phyloP scores from a whole-genome alignment of 1,140 invertebrate species.

The Cecropterus lyciades region DNA sequence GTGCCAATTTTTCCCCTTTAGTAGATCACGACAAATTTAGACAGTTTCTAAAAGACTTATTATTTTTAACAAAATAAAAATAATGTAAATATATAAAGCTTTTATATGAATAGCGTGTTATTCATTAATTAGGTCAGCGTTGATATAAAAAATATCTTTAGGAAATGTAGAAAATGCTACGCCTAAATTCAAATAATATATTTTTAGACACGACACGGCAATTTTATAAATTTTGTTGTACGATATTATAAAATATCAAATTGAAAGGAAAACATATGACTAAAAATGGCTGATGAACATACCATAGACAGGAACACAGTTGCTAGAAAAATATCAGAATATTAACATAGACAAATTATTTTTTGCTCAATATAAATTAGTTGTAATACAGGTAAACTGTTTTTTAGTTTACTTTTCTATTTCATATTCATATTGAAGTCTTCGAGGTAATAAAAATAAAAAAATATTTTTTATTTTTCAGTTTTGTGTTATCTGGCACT shows the following conservation, averaged over 20 bases:
- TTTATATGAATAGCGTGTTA: neutral
- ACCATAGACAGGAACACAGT: conserved; percentile 66
- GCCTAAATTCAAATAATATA: conserved; percentile 57
- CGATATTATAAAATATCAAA: conserved; percentile 67
- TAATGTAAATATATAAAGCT: conserved; percentile 3
- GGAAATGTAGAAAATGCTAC: conserved; percentile 10
- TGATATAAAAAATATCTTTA: neutral
- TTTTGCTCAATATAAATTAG: neutral
- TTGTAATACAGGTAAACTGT: too few species aligned
- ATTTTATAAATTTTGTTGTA: conserved; percentile 72
- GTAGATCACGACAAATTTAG: conserved; percentile 2
- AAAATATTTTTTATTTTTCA: too few species aligned
- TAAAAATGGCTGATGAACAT: conserved; percentile 74
- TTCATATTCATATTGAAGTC: too few species aligned
- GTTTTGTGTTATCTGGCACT: too few species aligned
- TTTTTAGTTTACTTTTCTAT: too few species aligned
- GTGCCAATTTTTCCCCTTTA: conserved; percentile 38
- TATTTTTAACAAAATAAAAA: conserved; percentile 9
- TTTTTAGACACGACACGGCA: conserved; percentile 68
- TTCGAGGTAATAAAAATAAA: too few species aligned
- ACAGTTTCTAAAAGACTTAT: neutral
- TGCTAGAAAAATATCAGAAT: neutral
- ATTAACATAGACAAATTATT: neutral
- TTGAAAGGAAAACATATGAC: conserved; percentile 77
- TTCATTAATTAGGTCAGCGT: conserved; percentile 16